Evolutionary conservation across 2,888 invertebrate species (phyloP).

Genomic region (Clepsis dumicolana): DNA sequence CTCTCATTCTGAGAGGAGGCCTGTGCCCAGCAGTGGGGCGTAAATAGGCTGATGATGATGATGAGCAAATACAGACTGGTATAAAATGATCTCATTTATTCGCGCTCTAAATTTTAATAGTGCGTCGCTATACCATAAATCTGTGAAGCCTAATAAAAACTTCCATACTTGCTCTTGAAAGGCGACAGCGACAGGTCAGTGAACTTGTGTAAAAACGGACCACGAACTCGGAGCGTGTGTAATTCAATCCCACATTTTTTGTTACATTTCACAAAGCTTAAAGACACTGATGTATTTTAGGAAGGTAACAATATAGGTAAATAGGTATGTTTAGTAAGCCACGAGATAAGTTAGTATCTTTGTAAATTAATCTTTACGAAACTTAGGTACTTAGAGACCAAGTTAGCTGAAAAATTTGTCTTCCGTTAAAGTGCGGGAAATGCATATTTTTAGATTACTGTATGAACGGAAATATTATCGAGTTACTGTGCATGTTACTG

Average conservation of each 20-base stretch:
- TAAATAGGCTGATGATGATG: too few relatives aligned
- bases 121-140: conserved; percentile 7
- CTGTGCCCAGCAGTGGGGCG: too few relatives aligned
- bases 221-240: conserved; percentile 19
- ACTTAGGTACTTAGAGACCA: too few relatives aligned
- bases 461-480: too few relatives aligned
- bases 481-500: too few relatives aligned
- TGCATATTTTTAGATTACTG: too few relatives aligned
- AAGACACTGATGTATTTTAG: background rate
- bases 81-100: conserved; percentile 2
- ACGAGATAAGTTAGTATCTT: too few relatives aligned
- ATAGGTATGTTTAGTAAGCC: background rate
- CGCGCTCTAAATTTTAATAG: background rate
- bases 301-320: background rate
- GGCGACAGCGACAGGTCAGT: conserved; percentile 31
- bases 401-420: too few relatives aligned
- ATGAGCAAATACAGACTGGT: background rate
- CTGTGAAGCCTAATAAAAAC: conserved; percentile 22
- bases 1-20: too few relatives aligned
- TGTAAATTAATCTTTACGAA: too few relatives aligned
- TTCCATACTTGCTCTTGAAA: conserved; percentile 26
- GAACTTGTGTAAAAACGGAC: conserved; percentile 26
- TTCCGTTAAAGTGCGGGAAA: too few relatives aligned
- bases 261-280: background rate
- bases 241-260: conserved; percentile 12